A percentile compares a stretch with the other conserved stretches of the same genome.
Conservation (phyloP, 2,888 invertebrate genomes). For the Pyralis farinalis region DNA sequence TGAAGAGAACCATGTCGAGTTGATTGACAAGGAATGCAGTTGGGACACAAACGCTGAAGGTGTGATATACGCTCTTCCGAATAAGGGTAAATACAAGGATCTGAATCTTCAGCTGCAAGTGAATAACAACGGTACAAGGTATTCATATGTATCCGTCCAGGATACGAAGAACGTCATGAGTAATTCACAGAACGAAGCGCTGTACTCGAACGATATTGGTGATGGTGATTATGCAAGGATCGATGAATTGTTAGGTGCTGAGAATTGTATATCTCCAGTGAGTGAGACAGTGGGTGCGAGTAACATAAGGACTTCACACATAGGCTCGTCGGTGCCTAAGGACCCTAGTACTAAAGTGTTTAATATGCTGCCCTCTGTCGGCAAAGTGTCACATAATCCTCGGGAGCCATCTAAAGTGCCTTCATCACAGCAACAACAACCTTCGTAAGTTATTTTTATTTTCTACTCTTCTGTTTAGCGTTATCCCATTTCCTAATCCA, state of each 20-base stretch:
- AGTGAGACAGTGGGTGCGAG: constrained; percentile 42
- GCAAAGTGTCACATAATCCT: constrained; percentile 61
- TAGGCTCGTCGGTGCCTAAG: constrained; percentile 43
- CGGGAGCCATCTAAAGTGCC: constrained; percentile 61
- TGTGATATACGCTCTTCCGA: constrained; percentile 73
- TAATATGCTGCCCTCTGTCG: constrained; percentile 64
- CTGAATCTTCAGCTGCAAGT: constrained; percentile 71
- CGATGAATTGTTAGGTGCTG: constrained; percentile 63
- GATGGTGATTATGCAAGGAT: constrained; percentile 73
- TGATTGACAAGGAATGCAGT: constrained; percentile 80
- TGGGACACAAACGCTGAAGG: constrained; percentile 80
- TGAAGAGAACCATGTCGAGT: constrained; percentile 64
- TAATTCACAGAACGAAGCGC: constrained; percentile 68
- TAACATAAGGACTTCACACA: constrained; percentile 67
- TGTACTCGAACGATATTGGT: constrained; percentile 64
- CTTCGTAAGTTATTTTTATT: constrained; percentile 44
- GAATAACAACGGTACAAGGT: constrained; percentile 70
- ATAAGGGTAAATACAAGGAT: constrained; percentile 76
- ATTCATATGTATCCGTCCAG: constrained; percentile 72
- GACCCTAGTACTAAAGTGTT: constrained; percentile 49
- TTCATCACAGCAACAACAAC: constrained; percentile 48
- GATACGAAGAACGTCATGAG: constrained; percentile 72
- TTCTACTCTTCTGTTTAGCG: too few species aligned
- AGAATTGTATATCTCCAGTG: constrained; percentile 70
- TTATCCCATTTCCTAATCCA: too few species aligned